Base-by-base conservation (phyloP, 2,888 invertebrate genomes). In the Creontiades dilutus region DNA sequence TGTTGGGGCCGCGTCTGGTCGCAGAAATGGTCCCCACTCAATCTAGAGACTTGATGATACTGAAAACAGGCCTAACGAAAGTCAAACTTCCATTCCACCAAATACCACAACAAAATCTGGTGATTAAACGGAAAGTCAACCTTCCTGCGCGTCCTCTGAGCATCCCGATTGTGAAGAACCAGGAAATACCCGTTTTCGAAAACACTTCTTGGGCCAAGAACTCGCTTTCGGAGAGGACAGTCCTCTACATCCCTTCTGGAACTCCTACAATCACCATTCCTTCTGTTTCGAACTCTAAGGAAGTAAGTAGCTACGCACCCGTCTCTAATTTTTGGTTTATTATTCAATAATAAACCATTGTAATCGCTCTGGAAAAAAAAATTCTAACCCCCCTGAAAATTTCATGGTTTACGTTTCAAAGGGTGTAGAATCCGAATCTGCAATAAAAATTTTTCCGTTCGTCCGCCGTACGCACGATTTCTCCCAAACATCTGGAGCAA, bases 211-310 rank as follows among this genome's bases (percentile, higher is more conserved):
- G 78, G 78, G 16, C 78, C 37, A 80, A 80, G 47, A 37, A 80
- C n/a, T n/a, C 46, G 23, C 23, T 68, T 12, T 23, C 68, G 16
- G 46, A 80, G 19, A 80, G 61, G 12, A 85, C 57, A 28, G 85
- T 85, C 7, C 55, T 85, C n/a, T 85, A 85, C 85, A 85, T 85
- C 16, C 85, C 85, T 2, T 85, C 85, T 28, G 85, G 85, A 14
- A 85, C 85, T 37, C 85, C 85, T n/a, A 85, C 85, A 5, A 85
- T 85, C 28, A 85, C 85, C 57, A 85, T 85, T 57, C 85, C 85
- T 14, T 85, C 85, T 16, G 61, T 9, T 11, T 85, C 85, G n/a
- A 46, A n/a, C 4, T 61, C 85, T 13, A 85, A 61, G 28, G 61
- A 85, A 14, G 85, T 85, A 61, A n/a, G 85, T 52, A 14, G 5